These are phyloP conservation scores for Sphenodon punctatus DNA, from an alignment of 2,797 vertebrate genomes.

Conservation along the genomic window DNA sequence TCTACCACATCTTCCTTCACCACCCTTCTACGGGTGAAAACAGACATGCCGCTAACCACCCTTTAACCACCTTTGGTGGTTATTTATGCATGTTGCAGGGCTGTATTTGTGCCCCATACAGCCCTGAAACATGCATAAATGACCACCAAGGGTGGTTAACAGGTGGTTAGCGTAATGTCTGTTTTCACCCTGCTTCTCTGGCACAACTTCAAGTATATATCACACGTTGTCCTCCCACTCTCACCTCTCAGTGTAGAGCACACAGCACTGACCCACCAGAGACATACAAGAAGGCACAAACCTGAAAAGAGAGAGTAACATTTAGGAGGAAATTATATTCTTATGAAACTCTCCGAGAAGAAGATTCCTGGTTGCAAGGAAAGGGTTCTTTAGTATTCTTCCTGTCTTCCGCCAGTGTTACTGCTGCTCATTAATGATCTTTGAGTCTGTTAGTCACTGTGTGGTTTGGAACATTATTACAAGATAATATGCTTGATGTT, in stretches of 20 bases:
- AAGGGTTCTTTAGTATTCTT: not conserved
- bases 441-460: not conserved
- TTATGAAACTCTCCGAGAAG: not conserved
- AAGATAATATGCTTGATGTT: no score
- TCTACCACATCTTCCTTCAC: conserved; percentile 47
- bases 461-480: no score
- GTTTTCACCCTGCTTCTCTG: not conserved
- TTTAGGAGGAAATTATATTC: not conserved
- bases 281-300: fast-evolving
- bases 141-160: not conserved
- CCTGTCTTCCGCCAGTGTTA: not conserved
- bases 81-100: not conserved
- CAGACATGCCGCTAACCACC: not conserved
- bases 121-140: no score
- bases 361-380: not conserved
- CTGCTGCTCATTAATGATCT: not conserved
- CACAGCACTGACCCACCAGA: not conserved
- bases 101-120: not conserved
- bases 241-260: not conserved
- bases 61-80: no score
- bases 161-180: not conserved
- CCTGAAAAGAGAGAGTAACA: not conserved
- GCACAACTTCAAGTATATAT: no score
- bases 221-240: not conserved
- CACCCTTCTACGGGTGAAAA: not conserved